A percentile compares a stretch with the other conserved stretches of the same genome.
These are phyloP conservation scores for Drosophila paulistorum DNA, from an alignment of 1,140 invertebrate genomes.

Conservation along the genomic window DNA sequence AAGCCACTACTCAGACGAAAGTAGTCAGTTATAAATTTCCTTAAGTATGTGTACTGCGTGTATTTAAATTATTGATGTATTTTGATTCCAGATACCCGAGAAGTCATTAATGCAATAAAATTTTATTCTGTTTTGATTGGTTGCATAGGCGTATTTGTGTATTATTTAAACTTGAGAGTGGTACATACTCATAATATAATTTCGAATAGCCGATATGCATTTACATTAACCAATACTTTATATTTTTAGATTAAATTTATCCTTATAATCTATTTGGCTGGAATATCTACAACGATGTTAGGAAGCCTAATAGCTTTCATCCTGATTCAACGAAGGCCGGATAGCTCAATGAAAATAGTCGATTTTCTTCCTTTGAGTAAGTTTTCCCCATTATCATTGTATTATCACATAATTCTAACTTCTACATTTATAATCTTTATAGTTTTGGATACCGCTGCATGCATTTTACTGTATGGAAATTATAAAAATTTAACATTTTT, in stretches of 20 bases:
- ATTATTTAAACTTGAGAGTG: conserved; percentile 23
- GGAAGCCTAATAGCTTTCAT: not conserved
- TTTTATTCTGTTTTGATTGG: not conserved
- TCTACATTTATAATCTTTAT: not conserved
- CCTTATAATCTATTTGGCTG: not conserved
- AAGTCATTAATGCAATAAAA: not conserved
- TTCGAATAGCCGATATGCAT: not conserved
- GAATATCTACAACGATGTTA: not conserved
- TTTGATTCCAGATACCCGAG: not conserved
- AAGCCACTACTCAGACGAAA: not conserved
- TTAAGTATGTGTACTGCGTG: no score
- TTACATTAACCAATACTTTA: not conserved
- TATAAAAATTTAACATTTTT: not conserved
- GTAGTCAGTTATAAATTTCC: not conserved
- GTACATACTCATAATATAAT: not conserved
- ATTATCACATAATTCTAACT: not conserved
- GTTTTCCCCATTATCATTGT: not conserved
- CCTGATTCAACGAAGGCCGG: not conserved
- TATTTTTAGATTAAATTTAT: not conserved
- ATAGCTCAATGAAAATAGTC: not conserved
- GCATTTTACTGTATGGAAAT: not conserved
- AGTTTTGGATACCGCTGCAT: not conserved
- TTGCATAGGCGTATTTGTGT: not conserved
- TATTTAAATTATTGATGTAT: no score
- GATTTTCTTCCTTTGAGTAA: not conserved